A percentile compares a stretch with the other conserved stretches of the same genome.
Conservation (phyloP, 2,888 invertebrate species). For the Spialia ferax region DNA sequence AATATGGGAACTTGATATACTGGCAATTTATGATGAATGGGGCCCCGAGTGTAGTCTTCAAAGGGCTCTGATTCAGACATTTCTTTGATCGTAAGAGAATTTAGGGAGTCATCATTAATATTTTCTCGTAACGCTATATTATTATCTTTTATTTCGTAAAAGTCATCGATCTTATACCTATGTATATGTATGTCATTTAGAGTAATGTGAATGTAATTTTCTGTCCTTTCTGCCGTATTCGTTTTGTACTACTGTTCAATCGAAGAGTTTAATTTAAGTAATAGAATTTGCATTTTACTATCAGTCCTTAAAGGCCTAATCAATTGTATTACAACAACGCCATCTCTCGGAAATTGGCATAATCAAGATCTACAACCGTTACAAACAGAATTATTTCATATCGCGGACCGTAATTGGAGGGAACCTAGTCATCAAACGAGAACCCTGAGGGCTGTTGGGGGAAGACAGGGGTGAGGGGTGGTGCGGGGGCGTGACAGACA, state of each 20-base stretch:
- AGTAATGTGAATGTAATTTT: neutral
- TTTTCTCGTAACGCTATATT: no score
- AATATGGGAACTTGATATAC: slow-evolving; percentile 30
- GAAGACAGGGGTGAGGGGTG: neutral
- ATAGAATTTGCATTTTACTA: neutral
- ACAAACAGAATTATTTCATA: slow-evolving; percentile 40
- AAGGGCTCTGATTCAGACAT: neutral
- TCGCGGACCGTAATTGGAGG: slow-evolving; percentile 33
- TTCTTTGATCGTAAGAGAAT: slow-evolving; percentile 16
- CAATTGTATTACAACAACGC: slow-evolving; percentile 16
- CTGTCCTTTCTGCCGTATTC: no score
- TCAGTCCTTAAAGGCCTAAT: slow-evolving; percentile 10
- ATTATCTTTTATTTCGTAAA: no score
- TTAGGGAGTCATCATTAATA: slow-evolving; percentile 2
- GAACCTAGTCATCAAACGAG: slow-evolving; percentile 38
- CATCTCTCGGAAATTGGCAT: slow-evolving; percentile 32
- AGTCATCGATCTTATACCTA: no score
- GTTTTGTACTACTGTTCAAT: no score
- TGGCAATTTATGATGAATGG: slow-evolving; percentile 31
- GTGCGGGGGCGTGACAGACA: slow-evolving; percentile 21
- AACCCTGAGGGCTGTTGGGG: slow-evolving; percentile 30
- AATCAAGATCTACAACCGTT: slow-evolving; percentile 28
- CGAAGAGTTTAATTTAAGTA: no score
- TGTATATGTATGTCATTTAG: no score
- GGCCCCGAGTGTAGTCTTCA: neutral